A percentile compares a stretch with the other conserved stretches of the same genome.
These are phyloP conservation scores for Heliconius eleuchia DNA, from an alignment of 1,140 invertebrate genomes.

Conservation along the genomic window DNA sequence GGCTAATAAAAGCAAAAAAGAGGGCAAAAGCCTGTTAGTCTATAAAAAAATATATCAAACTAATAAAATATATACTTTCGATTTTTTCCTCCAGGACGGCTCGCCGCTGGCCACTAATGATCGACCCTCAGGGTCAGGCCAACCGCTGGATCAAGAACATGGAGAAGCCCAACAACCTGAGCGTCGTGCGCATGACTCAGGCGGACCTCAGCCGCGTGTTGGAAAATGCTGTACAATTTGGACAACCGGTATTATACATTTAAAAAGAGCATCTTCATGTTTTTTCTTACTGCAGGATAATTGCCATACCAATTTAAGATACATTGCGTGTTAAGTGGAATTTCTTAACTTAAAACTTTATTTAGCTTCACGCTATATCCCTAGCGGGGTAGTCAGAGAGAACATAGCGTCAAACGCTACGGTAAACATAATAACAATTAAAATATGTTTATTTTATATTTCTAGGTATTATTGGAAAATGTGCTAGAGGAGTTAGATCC, in stretches of 20 bases:
- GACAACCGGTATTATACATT: conserved; percentile 85
- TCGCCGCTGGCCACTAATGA: conserved; percentile 94
- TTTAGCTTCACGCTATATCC: too few species aligned
- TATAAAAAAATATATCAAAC: too few species aligned
- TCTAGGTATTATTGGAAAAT: conserved; percentile 91
- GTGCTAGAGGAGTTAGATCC: conserved; percentile 95
- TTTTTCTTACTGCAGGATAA: too few species aligned
- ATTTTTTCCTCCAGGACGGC: conserved; percentile 83
- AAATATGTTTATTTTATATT: not conserved
- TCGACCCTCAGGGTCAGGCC: conserved; percentile 97
- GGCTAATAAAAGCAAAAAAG: too few species aligned
- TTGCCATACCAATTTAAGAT: too few species aligned
- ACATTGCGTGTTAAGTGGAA: too few species aligned
- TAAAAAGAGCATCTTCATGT: not conserved
- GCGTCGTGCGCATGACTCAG: conserved; percentile 90
- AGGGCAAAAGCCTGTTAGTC: too few species aligned
- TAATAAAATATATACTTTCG: not conserved
- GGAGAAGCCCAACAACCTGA: conserved; percentile 93
- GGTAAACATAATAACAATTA: too few species aligned
- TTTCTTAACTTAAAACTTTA: too few species aligned
- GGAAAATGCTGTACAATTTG: conserved; percentile 97
- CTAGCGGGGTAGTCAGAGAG: too few species aligned
- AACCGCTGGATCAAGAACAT: conserved; percentile 97
- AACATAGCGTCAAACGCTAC: too few species aligned
- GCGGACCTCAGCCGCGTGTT: conserved; percentile 92